Evolutionary conservation across 2,797 vertebrate genomes (phyloP), one percentile per base, ranked within the genome.

Genomic region (Pseudomugil gertrudae): DNA sequence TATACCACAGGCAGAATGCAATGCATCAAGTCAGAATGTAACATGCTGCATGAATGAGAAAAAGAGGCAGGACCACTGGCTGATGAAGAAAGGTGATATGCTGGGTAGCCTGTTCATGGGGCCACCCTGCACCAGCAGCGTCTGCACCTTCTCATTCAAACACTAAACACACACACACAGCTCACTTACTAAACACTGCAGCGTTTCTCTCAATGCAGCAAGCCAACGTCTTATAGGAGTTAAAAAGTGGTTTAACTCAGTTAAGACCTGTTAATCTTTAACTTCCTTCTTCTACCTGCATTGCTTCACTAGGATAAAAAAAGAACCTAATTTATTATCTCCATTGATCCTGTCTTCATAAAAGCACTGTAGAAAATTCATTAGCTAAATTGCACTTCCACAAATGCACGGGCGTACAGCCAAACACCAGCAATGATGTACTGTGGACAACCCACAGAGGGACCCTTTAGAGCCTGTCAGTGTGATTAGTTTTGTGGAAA

Each of bases 1-100:
- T 66, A 70, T 19, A 62, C 50, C 15, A 47, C 48, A 57, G 9
- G 35, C 26, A 40, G 55, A 59, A 32, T 3, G n/a, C 66, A 86
- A 83, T 67, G 73, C 74, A 82, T 86, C 83, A 87, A 80, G 90
- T 90, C 84, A 91, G 89, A 92, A 82, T 89, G 82, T 81, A 87
- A 76, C 48, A n/a, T 85, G 76, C 78, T 77, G 66, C 70, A 79
- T 58, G 57, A 72, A 66, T 63, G 88, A 90, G 63, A 84, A 84
- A 69, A 24, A 52, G 50, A 66, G 59, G 48, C 56, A 55, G 56
- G 59, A 69, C 57, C 23, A 32, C 38, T 45, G 47, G 57, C 33
- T 54, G 63, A 75, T 47, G 66, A 47, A 80, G 88, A 68, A 84
- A 84, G 72, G 69, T 70, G 81, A 89, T 89, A 89, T 76, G 70